A percentile compares a stretch with the other conserved stretches of the same genome.
phyloP scores from a whole-genome alignment of 2,113 vertebrate genomes.

The Misgurnus mizolepis region DNA sequence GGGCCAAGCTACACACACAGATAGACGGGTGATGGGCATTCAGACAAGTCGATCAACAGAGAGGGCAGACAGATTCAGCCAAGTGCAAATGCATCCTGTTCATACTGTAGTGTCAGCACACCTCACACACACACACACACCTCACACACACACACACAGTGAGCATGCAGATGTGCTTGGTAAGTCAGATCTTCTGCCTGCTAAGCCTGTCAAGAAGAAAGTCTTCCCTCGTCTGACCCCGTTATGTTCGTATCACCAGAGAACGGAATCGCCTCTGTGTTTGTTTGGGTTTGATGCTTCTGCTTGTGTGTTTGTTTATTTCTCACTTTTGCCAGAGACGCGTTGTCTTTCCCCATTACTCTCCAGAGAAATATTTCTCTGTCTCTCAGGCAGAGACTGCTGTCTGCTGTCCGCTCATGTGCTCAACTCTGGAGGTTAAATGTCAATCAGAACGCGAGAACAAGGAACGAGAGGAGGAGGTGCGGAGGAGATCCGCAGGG shows the following conservation, averaged over 20 bases:
- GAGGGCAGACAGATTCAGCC: constrained; percentile 73
- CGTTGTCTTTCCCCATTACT: background rate
- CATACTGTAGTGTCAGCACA: constrained; percentile 63
- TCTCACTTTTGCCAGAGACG: background rate
- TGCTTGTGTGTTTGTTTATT: constrained; percentile 8
- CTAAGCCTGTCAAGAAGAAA: constrained; percentile 45
- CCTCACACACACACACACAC: constrained; percentile 2
- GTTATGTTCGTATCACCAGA: constrained; percentile 52
- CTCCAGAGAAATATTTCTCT: constrained; percentile 28
- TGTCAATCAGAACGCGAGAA: constrained; percentile 31
- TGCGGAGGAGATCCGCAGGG: background rate
- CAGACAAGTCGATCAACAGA: constrained; percentile 54
- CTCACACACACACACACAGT: constrained; percentile 9
- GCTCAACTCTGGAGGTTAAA: background rate
- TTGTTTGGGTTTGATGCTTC: constrained; percentile 39
- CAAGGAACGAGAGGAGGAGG: background rate
- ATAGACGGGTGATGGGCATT: constrained; percentile 74
- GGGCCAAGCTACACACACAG: constrained; percentile 57
- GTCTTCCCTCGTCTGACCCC: constrained; percentile 52
- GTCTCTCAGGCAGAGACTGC: constrained; percentile 32
- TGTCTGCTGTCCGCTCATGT: constrained; percentile 27
- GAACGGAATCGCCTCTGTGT: constrained; percentile 35
- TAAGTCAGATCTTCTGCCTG: constrained; percentile 21
- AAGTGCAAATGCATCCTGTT: constrained; percentile 69
- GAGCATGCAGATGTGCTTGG: constrained; percentile 24